Conservation (phyloP, 2,888 invertebrate genomes). For the Actias luna region DNA sequence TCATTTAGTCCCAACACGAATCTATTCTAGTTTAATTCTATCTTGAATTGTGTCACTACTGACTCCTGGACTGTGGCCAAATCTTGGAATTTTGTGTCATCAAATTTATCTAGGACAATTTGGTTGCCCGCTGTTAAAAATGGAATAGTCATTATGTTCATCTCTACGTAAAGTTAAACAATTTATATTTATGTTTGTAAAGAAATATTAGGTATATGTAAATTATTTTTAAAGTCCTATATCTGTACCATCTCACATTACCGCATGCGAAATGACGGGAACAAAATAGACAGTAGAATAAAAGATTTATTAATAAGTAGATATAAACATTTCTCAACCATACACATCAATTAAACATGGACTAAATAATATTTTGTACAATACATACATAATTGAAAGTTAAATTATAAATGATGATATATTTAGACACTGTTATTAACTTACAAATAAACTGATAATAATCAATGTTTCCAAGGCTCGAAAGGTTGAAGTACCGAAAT, state of each 20-base stretch:
- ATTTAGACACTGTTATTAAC: conserved; percentile 40
- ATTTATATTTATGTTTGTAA: conserved; percentile 49
- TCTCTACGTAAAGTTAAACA: conserved; percentile 58
- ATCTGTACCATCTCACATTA: conserved; percentile 34
- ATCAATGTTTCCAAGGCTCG: conserved; percentile 64
- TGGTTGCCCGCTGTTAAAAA: conserved; percentile 69
- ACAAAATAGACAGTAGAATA: conserved; percentile 61
- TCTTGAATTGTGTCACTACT: conserved; percentile 46
- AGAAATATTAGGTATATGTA: conserved; percentile 26
- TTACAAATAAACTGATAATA: conserved; percentile 49
- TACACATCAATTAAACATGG: conserved; percentile 76
- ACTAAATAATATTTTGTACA: conserved; percentile 75
- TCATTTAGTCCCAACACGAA: conserved; percentile 19
- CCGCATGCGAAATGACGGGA: conserved; percentile 32
- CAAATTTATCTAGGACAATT: conserved; percentile 77
- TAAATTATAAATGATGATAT: conserved; percentile 48
- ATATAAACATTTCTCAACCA: conserved; percentile 78
- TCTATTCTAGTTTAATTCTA: conserved; percentile 20
- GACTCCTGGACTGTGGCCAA: conserved; percentile 60
- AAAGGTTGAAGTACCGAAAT: conserved; percentile 70
- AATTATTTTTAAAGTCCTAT: conserved; percentile 48
- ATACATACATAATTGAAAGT: conserved; percentile 72
- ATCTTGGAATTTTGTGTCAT: conserved; percentile 67
- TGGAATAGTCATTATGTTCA: conserved; percentile 69
- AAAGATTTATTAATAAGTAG: conserved; percentile 79